These are phyloP conservation scores for Aurelia sp. DNA, from an alignment of 30 jellyfish, hydroid and myxozoan species.

Conservation along the genomic window DNA sequence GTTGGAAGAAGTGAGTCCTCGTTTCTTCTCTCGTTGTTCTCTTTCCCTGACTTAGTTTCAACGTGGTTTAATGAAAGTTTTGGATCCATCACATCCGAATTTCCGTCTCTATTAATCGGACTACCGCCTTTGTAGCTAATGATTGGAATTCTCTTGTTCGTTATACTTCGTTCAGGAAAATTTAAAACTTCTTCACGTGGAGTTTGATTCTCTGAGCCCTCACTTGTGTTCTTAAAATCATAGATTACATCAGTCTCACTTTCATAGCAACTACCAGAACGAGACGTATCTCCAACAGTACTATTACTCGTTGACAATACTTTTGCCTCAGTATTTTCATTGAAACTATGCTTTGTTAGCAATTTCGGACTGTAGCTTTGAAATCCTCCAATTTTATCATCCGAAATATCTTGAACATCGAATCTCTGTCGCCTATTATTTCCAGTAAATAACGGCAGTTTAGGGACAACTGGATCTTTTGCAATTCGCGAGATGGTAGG, in stretches of 20 bases:
- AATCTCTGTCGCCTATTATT: conserved; percentile 34
- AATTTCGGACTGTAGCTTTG: conserved; percentile 46
- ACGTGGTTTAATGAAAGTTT: not conserved
- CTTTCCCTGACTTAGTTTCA: not conserved
- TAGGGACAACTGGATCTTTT: not conserved
- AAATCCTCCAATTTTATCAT: not conserved
- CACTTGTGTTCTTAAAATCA: not conserved
- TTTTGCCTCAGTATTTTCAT: not conserved
- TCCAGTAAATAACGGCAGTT: conserved; percentile 1
- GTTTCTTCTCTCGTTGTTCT: not conserved
- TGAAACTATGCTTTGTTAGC: not conserved
- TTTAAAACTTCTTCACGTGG: not conserved
- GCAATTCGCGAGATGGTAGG: not conserved
- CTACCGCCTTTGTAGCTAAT: conserved; percentile 31
- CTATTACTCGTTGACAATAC: not conserved
- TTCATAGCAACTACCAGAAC: not conserved
- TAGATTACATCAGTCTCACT: not conserved
- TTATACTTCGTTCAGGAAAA: conserved; percentile 38
- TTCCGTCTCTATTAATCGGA: conserved; percentile 2
- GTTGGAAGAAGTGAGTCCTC: conserved; percentile 2
- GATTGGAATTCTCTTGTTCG: conserved; percentile 44
- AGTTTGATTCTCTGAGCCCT: not conserved
- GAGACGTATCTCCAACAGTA: no score
- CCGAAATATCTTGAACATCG: conserved; percentile 23
- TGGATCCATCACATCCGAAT: not conserved